Conservation (phyloP, 2,797 vertebrate species). For the Parauchenoglanis ngamensis region DNA sequence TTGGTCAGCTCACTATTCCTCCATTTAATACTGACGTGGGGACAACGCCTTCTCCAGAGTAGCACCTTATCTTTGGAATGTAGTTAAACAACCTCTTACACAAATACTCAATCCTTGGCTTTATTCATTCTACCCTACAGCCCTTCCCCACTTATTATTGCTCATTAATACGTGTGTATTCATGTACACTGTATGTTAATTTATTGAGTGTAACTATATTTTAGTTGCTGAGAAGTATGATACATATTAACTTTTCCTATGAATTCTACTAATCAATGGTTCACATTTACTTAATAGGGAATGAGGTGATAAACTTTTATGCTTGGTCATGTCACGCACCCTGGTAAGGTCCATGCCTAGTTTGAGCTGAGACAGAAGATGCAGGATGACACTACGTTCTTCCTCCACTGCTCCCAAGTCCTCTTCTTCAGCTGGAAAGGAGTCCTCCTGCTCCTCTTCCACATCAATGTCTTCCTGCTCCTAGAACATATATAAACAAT, state of each 20-base stretch:
- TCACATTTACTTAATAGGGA: neutral
- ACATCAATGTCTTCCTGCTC: constrained; percentile 88
- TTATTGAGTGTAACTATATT: neutral
- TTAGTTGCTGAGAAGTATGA: neutral
- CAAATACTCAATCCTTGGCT: neutral
- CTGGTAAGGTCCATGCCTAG: constrained; percentile 98
- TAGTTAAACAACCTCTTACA: neutral
- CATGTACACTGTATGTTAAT: neutral
- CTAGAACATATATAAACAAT: constrained; percentile 61
- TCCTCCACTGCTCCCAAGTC: constrained; percentile 94
- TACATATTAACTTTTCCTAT: neutral
- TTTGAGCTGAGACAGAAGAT: constrained; percentile 97
- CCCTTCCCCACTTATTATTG: neutral
- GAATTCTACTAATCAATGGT: neutral
- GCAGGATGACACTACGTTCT: constrained; percentile 95
- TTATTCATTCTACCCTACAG: neutral
- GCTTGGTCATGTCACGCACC: constrained; percentile 70
- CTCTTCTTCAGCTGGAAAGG: constrained; percentile 84
- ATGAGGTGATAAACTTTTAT: neutral
- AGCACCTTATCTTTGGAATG: neutral
- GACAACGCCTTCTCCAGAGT: neutral
- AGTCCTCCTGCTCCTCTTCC: constrained; percentile 90
- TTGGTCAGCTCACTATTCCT: neutral
- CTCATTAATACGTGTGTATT: neutral
- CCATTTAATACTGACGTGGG: neutral